These are phyloP conservation scores for Phaonia tiefii DNA, from an alignment of 2,888 invertebrate species.

Conservation along the genomic window DNA sequence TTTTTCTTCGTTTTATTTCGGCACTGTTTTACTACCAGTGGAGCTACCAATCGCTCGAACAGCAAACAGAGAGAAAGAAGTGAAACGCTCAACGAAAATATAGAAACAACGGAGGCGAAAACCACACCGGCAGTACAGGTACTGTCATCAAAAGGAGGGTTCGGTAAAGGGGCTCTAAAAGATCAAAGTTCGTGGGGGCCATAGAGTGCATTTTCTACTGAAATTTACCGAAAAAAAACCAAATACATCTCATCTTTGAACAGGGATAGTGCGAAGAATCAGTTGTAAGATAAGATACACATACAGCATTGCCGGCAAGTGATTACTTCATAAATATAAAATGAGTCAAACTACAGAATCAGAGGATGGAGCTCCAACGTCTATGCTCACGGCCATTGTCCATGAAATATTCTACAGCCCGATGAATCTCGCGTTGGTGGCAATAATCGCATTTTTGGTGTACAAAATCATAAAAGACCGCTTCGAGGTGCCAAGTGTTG, in stretches of 20 bases:
- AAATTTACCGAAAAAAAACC: conserved; percentile 2
- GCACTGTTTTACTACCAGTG: conserved; percentile 16
- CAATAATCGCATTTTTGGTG: conserved; percentile 86
- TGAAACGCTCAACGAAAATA: no score
- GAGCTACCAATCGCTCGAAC: background rate
- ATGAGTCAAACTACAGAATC: background rate
- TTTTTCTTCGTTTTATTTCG: conserved; percentile 40
- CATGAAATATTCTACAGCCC: conserved; percentile 86
- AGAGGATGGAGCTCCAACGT: conserved; percentile 62
- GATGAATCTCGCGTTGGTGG: conserved; percentile 86
- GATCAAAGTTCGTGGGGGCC: conserved; percentile 68
- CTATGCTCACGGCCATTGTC: conserved; percentile 76
- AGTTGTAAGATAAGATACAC: conserved; percentile 49
- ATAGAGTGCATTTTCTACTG: conserved; percentile 36
- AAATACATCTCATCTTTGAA: background rate
- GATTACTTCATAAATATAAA: conserved; percentile 17
- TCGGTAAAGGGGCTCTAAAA: conserved; percentile 26
- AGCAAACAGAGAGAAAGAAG: background rate
- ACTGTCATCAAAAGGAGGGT: background rate
- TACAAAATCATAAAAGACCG: conserved; percentile 87
- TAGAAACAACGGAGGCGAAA: background rate
- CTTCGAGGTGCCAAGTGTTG: conserved; percentile 78
- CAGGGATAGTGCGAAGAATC: conserved; percentile 9
- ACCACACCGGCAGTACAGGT: conserved; percentile 36
- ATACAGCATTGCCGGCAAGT: conserved; percentile 59